Evolutionary conservation across 2,797 vertebrate species (phyloP), one percentile per base, ranked within the genome.

Genomic region (Labeo calbasu): DNA sequence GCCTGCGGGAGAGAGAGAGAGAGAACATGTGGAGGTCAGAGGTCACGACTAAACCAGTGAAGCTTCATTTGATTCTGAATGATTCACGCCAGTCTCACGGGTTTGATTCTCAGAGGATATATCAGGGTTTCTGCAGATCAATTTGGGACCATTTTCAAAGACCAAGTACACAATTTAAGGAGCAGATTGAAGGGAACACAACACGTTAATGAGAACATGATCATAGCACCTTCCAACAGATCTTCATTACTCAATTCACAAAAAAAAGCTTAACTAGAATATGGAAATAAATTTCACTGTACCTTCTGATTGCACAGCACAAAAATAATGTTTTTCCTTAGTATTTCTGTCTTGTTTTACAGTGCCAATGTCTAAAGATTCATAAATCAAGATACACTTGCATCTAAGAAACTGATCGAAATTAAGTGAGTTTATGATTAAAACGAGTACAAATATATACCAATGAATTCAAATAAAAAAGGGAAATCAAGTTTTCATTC

Each of bases 1-100:
- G 32, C 95, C 97, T 98, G 90, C 3, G 11, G 32, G 51, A 10
- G 0, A 12, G 1, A n/a, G 11, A 68, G 2, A n/a, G 8, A 12
- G 15, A 69, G 28, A 19, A n/a, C 21, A n/a, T 4, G 2, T 5
- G 28, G 12, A 48, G 17, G n/a, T 46, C 4, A 61, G 40, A 61
- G 36, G 70, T 71, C 43, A 46, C 43, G 2, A 9, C 9, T 46
- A 46, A 46, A 46, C 43, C 9, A 46, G 9, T 2, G 9, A 46
- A 7, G 43, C 8, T 46, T 46, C 43, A 46, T 46, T 46, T 10
- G 8, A 46, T 9, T 46, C 43, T 46, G 43, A 46, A 46, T 2
- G 9, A 46, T 46, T 9, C 9, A 46, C 43, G 4, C 14, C 15
- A 6, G 14, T 15, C 14, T 51, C 50, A 15, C 17, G 14, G 14